A percentile compares a stretch with the other conserved stretches of the same genome.
Conservation (phyloP, 2,797 vertebrate species). For the Sebastes taczanowskii region DNA sequence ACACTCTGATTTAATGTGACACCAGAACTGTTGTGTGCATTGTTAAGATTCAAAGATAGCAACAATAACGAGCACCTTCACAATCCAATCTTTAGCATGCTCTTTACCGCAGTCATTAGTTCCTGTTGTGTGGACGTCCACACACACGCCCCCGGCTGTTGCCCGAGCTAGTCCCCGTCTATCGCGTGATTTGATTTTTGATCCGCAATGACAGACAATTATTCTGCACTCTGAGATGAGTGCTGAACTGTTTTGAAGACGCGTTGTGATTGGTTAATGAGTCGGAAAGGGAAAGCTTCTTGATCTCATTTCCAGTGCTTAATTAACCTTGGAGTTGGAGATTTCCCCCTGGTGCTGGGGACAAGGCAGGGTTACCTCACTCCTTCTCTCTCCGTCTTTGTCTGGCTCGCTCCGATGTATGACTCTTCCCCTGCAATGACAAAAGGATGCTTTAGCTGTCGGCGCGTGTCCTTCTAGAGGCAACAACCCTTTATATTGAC, state of each 20-base stretch:
- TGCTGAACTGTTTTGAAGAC: slow-evolving; percentile 76
- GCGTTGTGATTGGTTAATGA: slow-evolving; percentile 84
- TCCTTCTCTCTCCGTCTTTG: slow-evolving; percentile 60
- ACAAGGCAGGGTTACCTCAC: slow-evolving; percentile 68
- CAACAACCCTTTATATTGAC: slow-evolving; percentile 51
- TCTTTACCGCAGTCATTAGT: neutral
- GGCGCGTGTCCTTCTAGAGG: slow-evolving; percentile 46
- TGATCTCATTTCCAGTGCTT: slow-evolving; percentile 83
- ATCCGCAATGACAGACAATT: slow-evolving; percentile 78
- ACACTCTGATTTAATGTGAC: neutral
- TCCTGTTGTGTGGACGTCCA: slow-evolving; percentile 17
- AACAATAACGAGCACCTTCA: neutral
- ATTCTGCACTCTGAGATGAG: slow-evolving; percentile 68
- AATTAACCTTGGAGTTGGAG: slow-evolving; percentile 84
- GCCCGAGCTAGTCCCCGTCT: slow-evolving; percentile 6
- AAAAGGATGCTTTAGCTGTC: slow-evolving; percentile 57
- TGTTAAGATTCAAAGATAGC: neutral
- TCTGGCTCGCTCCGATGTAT: slow-evolving; percentile 50
- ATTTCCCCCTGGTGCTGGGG: slow-evolving; percentile 76
- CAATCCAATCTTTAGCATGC: neutral
- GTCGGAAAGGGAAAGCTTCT: slow-evolving; percentile 81
- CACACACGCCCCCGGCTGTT: slow-evolving; percentile 16
- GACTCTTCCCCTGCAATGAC: slow-evolving; percentile 61
- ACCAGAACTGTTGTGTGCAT: neutral
- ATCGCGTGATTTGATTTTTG: slow-evolving; percentile 62